phyloP scores from a whole-genome alignment of 2,888 invertebrate species.

The Volucella inanis region DNA sequence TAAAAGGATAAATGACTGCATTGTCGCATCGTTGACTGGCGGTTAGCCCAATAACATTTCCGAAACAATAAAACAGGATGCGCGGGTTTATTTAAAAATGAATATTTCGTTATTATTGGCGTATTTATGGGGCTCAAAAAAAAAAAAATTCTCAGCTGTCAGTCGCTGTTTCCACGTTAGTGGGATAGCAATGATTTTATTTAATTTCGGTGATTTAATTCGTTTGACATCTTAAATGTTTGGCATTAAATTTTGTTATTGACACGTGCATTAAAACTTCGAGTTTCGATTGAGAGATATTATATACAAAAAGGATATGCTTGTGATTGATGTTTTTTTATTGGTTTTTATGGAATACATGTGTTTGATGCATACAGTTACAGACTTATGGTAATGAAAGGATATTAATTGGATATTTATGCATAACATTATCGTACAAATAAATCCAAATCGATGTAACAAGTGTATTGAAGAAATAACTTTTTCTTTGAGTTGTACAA shows the following conservation, averaged over 20 bases:
- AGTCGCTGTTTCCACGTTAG: background rate
- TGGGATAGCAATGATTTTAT: background rate
- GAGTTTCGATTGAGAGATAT: background rate
- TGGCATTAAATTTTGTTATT: background rate
- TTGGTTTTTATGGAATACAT: too few species aligned
- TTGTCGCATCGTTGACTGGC: slow-evolving; percentile 12
- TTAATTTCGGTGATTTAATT: slow-evolving; percentile 28
- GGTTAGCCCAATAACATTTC: slow-evolving; percentile 48
- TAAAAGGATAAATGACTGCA: background rate
- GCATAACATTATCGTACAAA: too few species aligned
- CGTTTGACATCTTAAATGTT: slow-evolving; percentile 24
- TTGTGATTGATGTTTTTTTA: too few species aligned
- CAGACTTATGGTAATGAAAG: too few species aligned
- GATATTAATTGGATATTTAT: too few species aligned
- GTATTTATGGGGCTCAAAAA: slow-evolving; percentile 11
- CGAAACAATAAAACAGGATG: slow-evolving; percentile 12
- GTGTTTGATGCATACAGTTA: too few species aligned
- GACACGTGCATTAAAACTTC: background rate
- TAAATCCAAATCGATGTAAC: too few species aligned
- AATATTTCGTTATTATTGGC: slow-evolving; percentile 13
- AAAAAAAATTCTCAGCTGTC: too few species aligned
- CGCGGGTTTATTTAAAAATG: slow-evolving; percentile 5
- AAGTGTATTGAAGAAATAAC: too few species aligned
- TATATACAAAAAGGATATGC: too few species aligned
- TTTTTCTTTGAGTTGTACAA: too few species aligned